Conservation (phyloP, 2,113 vertebrate species). For the Bambusicola thoracicus region DNA sequence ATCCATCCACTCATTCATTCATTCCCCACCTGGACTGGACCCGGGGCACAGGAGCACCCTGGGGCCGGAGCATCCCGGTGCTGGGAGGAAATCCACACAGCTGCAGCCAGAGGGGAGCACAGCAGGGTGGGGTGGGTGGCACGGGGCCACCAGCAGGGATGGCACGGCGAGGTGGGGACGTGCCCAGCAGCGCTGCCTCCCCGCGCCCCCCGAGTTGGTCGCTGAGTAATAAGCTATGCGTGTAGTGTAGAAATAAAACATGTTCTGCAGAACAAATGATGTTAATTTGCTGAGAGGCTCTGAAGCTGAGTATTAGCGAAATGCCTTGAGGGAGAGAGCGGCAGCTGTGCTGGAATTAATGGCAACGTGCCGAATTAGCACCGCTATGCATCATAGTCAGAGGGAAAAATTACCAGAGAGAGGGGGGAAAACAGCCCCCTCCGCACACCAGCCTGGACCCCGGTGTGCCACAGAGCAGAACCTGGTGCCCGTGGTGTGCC, state of each 20-base stretch:
- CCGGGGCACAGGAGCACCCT: background rate
- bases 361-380: slow-evolving; percentile 89
- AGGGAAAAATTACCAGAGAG: slow-evolving; percentile 71
- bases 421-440: slow-evolving; percentile 40
- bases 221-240: slow-evolving; percentile 83
- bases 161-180: accelerated
- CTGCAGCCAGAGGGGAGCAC: background rate
- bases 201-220: slow-evolving; percentile 9
- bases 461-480: accelerated
- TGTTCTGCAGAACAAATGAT: slow-evolving; percentile 94
- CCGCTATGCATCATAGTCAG: slow-evolving; percentile 89
- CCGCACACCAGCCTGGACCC: background rate
- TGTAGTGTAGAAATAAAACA: slow-evolving; percentile 87
- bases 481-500: accelerated
- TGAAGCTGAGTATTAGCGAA: slow-evolving; percentile 88
- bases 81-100: background rate
- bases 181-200: background rate
- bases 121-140: accelerated
- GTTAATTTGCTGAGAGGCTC: slow-evolving; percentile 92
- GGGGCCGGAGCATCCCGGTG: accelerated
- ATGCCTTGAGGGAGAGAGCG: slow-evolving; percentile 87
- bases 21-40: background rate
- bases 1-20: too few relatives aligned
- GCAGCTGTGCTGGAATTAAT: slow-evolving; percentile 95
- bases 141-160: accelerated